Conservation (phyloP, 2,797 vertebrate genomes). For the Adrianichthys oophorus region DNA sequence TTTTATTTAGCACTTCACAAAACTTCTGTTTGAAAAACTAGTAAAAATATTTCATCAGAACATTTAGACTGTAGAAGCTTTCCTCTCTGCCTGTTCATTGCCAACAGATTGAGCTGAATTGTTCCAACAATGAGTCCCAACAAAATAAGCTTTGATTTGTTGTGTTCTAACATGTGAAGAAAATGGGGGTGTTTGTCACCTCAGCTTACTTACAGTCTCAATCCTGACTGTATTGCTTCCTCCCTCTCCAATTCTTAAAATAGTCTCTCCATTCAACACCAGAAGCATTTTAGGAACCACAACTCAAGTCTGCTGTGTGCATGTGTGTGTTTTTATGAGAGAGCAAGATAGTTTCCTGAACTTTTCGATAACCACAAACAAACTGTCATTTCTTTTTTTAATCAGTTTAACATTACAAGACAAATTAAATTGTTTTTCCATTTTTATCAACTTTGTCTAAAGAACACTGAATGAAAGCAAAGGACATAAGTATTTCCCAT, state of each 20-base stretch:
- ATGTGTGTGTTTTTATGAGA: neutral
- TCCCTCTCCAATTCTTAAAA: slow-evolving; percentile 41
- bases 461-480: too few species aligned
- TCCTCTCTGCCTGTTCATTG: neutral
- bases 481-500: too few species aligned
- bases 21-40: neutral
- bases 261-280: slow-evolving; percentile 51
- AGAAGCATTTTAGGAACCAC: slow-evolving; percentile 38
- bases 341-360: neutral
- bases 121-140: slow-evolving; percentile 2
- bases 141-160: slow-evolving; percentile 1
- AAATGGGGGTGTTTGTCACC: slow-evolving; percentile 16
- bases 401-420: neutral
- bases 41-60: neutral
- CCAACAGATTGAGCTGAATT: neutral
- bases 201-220: slow-evolving; percentile 5
- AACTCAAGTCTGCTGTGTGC: slow-evolving; percentile 29
- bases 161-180: slow-evolving; percentile 4
- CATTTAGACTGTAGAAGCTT: neutral
- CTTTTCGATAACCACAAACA: neutral
- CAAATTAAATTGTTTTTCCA: slow-evolving; percentile 3
- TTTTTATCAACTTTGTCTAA: neutral
- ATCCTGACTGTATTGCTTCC: slow-evolving; percentile 18
- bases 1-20: too few species aligned
- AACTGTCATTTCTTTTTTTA: neutral